Conservation (phyloP, 35 echinoderm and acorn worm genomes). For the Acanthaster planci region DNA sequence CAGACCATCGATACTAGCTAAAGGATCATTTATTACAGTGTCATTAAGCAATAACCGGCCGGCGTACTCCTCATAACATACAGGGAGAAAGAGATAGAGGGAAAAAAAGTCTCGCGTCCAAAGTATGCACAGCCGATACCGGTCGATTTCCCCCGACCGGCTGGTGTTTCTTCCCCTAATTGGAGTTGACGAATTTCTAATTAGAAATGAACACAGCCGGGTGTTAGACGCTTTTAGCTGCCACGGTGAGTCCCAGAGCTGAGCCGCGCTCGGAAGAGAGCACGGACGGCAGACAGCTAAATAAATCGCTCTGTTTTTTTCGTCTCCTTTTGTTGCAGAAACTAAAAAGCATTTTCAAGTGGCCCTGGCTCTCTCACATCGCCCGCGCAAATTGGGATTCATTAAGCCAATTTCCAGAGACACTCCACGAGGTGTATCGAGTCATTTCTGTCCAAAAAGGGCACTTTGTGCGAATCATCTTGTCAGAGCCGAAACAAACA, state of each 20-base stretch:
- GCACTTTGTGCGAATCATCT: conserved; percentile 1
- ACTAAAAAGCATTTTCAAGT: conserved; percentile 18
- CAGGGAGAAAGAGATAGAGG: not conserved
- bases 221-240: not conserved
- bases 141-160: conserved; percentile 5
- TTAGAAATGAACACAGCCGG: conserved; percentile 38
- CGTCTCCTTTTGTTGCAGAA: not conserved
- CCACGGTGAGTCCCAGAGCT: too few relatives aligned
- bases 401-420: conserved; percentile 13
- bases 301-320: not conserved
- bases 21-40: conserved; percentile 11
- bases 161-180: conserved; percentile 10
- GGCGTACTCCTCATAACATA: not conserved
- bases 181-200: conserved; percentile 39
- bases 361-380: not conserved
- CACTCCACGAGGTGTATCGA: not conserved
- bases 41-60: conserved; percentile 21
- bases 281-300: not conserved
- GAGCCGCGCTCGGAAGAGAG: too few relatives aligned
- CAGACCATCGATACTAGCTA: not conserved
- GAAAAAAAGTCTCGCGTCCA: not conserved
- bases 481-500: conserved; percentile 20
- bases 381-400: conserved; percentile 5
- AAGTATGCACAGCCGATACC: conserved; percentile 1
- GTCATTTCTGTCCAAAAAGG: conserved; percentile 1